Base-by-base conservation (phyloP, 2,797 vertebrate genomes). In the Numenius phaeopus region DNA sequence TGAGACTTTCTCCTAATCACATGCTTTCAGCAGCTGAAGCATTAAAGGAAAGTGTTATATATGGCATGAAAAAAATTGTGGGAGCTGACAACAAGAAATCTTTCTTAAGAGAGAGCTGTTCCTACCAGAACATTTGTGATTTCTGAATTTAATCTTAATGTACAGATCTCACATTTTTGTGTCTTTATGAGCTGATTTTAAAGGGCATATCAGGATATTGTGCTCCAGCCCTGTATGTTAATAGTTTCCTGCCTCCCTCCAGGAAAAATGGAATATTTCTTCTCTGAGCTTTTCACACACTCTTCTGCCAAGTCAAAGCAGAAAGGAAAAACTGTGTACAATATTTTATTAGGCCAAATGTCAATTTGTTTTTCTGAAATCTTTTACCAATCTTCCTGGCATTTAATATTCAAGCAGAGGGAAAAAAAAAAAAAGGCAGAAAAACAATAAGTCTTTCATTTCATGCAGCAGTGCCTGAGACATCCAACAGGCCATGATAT, bases 361-460 rank as follows among this genome's bases (percentile, higher is more conserved):
- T 96, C 92, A 95, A 58, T 81, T 94, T 95, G 81, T 96, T 93
- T 96, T 90, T 92, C 90, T 96, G 86, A 96, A 93, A 96, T 95
- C 88, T 97, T 97, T 93, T 85, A 96, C 93, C 81, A 89, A 93
- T 92, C 80, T 96, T 83, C 54, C 81, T 92, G 87, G 47, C 81
- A 92, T 91, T 91, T 94, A 65, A 65, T 71, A 73, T 44, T 82
- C 46, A 93, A 91, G 75, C 14, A 83, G 37, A 46, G 21, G 3
- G 1, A 4, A 7, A 16, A 30, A 49, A 13, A 29, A 5, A 15
- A n/a, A 34, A 6, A 9, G 1, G 29, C 9, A 50, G 18, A 57
- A 42, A 37, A 79, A 39, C 49, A 95, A 87, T 61, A 42, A 50
- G 57, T 32, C 30, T 87, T 91, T 92, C 6, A 50, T 85, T 97